Percentiles rank a stretch among this genome's conserved stretches.
Evolutionary conservation across 2,797 vertebrate genomes (phyloP).

Genomic region (Cossypha dichroa): DNA sequence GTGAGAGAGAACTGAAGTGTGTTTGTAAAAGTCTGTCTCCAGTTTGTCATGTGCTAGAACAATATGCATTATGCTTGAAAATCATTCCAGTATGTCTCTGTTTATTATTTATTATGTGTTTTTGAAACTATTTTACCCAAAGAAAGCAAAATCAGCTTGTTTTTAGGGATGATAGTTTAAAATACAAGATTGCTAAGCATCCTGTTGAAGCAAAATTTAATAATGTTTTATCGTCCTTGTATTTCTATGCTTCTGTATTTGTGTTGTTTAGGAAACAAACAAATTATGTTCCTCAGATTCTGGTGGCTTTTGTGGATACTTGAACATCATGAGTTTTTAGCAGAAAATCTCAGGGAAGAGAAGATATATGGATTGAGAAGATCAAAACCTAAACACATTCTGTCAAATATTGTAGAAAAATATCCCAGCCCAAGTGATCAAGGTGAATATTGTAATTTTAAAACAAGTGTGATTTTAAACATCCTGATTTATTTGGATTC

Average conservation of each 20-base stretch:
- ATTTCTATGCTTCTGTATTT: neutral
- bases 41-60: neutral
- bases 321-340: slow-evolving; percentile 72
- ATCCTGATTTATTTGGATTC: neutral
- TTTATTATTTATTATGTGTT: neutral
- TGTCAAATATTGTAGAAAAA: slow-evolving; percentile 75
- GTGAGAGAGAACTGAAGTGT: neutral
- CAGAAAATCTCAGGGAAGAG: slow-evolving; percentile 79
- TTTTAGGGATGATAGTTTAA: neutral
- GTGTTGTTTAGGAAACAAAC: slow-evolving; percentile 55
- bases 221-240: neutral
- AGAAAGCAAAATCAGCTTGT: neutral
- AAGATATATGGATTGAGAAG: slow-evolving; percentile 71
- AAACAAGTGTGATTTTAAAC: neutral
- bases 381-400: slow-evolving; percentile 64
- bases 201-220: neutral
- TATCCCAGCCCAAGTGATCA: slow-evolving; percentile 74
- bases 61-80: neutral
- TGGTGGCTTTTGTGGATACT: slow-evolving; percentile 78
- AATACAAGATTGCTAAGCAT: neutral
- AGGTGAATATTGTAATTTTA: slow-evolving; percentile 75
- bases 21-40: neutral
- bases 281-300: slow-evolving; percentile 71
- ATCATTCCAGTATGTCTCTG: neutral
- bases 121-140: neutral